Evolutionary conservation across 2,797 vertebrate genomes (phyloP), one percentile per base, ranked within the genome.

Genomic region (Leptodactylus fallax): DNA sequence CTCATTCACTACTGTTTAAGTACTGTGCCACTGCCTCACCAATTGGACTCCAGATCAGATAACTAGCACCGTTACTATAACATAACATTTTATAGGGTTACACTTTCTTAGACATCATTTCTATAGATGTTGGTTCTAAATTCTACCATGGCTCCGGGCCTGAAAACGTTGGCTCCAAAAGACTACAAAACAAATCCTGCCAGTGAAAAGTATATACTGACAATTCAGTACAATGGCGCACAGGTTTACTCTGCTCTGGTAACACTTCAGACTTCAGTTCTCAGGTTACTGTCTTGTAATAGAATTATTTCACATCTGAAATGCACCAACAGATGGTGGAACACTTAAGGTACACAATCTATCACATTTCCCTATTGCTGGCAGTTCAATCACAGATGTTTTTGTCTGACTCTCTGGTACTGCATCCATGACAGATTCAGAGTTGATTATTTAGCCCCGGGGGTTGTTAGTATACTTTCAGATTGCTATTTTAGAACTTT

Each of bases 311-410:
- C 60, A 49, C 53, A 89, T 86, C 72, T 65, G 36, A 60, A 89
- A 71, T 19, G 67, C 72, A n/a, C 69, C 51, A 83, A 49, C 88
- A 89, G 88, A 89, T 89, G 88, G 88, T 79, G 71, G 25, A 86
- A 79, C 85, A 86, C 85, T 89, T 87, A 74, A 83, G 85, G 88
- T 89, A 79, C 79, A 83, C 53, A 79, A 89, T 89, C 88, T 87
- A 89, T 89, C 88, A 89, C 88, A 74, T 89, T 86, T 86, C 85
- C 80, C 85, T 61, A 83, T 77, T 86, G 88, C 85, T 83, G 71
- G 85, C 80, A 89, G 88, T 89, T 89, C 88, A 86, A 79, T 87
- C 88, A 87, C 88, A 89, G 88, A 86, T 89, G 85, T 86, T 81
- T 85, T 83, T 83, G 63, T 82, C 85, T 83, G 74, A 79, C 85